A percentile compares a stretch with the other conserved stretches of the same genome.
phyloP scores from a whole-genome alignment of 2,113 vertebrate genomes.

The Zingel zingel region DNA sequence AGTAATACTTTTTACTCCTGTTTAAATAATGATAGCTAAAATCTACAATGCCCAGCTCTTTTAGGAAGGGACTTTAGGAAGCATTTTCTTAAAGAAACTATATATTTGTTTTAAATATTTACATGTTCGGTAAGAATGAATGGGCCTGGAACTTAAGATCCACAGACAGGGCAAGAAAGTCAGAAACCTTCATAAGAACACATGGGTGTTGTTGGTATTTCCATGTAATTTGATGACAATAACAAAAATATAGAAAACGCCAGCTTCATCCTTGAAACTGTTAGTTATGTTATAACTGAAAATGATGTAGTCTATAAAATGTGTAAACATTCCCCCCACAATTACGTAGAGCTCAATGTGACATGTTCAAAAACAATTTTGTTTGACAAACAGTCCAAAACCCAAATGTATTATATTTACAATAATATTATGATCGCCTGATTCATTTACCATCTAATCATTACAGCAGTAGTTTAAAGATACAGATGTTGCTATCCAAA shows the following conservation, averaged over 20 bases:
- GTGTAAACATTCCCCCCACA: not conserved
- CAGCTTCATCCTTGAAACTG: not conserved
- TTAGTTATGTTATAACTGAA: not conserved
- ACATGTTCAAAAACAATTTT: not conserved
- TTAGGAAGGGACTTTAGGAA: not conserved
- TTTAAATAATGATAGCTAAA: not conserved
- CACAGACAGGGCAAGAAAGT: not conserved
- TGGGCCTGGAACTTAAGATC: not conserved
- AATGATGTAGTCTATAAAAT: not conserved
- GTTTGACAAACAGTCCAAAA: not conserved
- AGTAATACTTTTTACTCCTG: not conserved
- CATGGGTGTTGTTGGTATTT: not conserved
- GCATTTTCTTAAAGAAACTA: not conserved
- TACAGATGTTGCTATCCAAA: not conserved
- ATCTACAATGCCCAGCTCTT: not conserved
- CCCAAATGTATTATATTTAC: not conserved
- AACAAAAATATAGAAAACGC: not conserved
- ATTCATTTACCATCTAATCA: not conserved
- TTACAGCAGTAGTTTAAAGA: not conserved
- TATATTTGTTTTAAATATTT: not conserved
- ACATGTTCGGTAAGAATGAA: not conserved
- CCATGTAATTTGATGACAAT: not conserved
- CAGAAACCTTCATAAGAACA: not conserved
- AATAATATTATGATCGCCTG: not conserved
- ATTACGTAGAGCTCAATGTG: not conserved